Evolutionary conservation across 2,797 vertebrate species (phyloP), one percentile per base, ranked within the genome.

Genomic region (Lepus townsendii): DNA sequence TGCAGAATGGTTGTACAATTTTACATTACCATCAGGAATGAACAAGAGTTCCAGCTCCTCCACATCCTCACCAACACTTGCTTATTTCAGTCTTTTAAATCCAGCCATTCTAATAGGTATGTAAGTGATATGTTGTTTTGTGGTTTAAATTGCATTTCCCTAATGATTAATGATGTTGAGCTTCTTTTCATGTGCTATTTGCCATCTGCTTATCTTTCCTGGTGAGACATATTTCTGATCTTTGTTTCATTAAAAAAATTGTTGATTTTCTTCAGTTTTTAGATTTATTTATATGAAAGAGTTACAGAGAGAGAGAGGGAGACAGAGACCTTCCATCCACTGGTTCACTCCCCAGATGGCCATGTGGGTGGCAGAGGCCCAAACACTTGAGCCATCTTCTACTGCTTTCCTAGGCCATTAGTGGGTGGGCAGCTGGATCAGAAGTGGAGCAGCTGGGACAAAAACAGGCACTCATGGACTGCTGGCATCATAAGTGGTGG

Each of bases 111-210:
- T 79, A 65, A 62, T 52, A 68, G 32, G 35, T 84, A 0, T 73
- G 38, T 77, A 50, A 50, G 54, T 16, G 54, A 57, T 57, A 57
- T 52, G 30, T 5, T 66, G 47, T 73, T n/a, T 69, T 78, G 26
- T 54, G 30, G 50, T 78, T 93, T 83, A 52, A 30, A 73, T 77
- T 77, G 78, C n/a, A 54, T 77, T 89, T 93, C 75, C 38, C 57
- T 73, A 78, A 27, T 65, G 57, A 60, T 7, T 72, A 71, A 83
- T 77, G 76, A 93, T 77, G 17, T 84, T 57, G 35, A 84, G 27
- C 12, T 62, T 79, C 50, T 69, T 88, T 88, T 88, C 60, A 68
- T 84, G 38, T 69, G 20, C 79, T 47, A 95, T 83, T 83, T 91
- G 8, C 38, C 42, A 62, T 79, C 20, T 83, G 26, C 47, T 4